Conservation (phyloP, 2,888 invertebrate species). For the Palloptera scutellata region DNA sequence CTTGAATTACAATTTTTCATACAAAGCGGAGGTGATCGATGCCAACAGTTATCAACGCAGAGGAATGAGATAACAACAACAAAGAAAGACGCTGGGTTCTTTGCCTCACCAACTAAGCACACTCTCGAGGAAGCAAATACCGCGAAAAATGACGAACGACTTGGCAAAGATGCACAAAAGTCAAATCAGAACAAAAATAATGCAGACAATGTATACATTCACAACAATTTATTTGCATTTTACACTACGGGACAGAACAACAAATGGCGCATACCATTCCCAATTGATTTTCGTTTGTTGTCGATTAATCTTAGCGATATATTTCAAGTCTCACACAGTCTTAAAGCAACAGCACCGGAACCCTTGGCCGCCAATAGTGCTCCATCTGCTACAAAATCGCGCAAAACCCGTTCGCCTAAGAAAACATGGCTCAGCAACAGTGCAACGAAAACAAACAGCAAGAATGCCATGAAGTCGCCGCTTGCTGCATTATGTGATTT, state of each 20-base stretch:
- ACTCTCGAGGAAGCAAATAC: conserved; percentile 27
- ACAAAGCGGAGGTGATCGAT: conserved; percentile 65
- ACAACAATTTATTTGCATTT: conserved; percentile 58
- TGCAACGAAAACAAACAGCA: conserved; percentile 43
- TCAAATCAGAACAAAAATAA: conserved; percentile 3
- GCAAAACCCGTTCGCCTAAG: conserved; percentile 57
- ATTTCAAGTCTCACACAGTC: conserved; percentile 42
- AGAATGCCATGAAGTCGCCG: conserved; percentile 36
- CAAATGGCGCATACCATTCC: conserved; percentile 55
- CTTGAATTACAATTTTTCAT: conserved; percentile 78
- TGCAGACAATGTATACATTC: conserved; percentile 44
- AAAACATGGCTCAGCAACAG: conserved; percentile 52
- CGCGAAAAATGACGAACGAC: conserved; percentile 25
- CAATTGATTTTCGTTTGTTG: conserved; percentile 55
- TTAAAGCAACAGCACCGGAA: conserved; percentile 21
- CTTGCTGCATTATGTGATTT: conserved; percentile 65
- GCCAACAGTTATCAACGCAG: conserved; percentile 3
- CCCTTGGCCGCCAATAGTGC: not conserved
- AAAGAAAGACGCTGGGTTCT: conserved; percentile 33
- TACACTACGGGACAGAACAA: conserved; percentile 58
- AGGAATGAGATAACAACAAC: conserved; percentile 2
- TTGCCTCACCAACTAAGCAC: conserved; percentile 48
- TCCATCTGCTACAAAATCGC: conserved; percentile 37
- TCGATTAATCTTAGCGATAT: conserved; percentile 55
- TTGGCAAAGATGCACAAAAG: not conserved